Evolutionary conservation across 2,113 vertebrate genomes (phyloP).

Genomic region (Stigmatopora nigra): DNA sequence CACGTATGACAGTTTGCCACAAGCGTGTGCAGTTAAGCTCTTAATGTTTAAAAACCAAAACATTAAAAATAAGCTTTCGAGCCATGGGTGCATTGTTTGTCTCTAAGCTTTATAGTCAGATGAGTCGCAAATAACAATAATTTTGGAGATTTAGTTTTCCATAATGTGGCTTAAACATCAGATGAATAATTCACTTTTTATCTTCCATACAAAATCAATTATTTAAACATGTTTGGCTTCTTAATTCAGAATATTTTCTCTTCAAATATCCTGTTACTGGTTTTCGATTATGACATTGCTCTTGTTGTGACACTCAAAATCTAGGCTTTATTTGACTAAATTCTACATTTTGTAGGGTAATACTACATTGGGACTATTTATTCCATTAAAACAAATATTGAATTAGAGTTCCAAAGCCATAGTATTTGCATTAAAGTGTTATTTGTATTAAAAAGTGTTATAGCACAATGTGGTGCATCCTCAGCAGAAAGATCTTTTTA

Average conservation of each 20-base stretch:
- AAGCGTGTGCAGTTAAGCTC: conserved; percentile 30
- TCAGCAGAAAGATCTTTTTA: not conserved
- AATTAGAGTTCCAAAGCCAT: not conserved
- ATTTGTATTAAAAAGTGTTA: not conserved
- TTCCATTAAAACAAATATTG: not conserved
- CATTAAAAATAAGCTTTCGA: conserved; percentile 23
- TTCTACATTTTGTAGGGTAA: not conserved
- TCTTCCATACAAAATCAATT: not conserved
- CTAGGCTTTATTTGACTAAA: not conserved
- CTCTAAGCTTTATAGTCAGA: conserved; percentile 25
- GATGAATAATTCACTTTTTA: not conserved
- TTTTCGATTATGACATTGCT: not conserved
- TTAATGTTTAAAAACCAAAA: conserved; percentile 33
- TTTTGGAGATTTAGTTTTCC: not conserved
- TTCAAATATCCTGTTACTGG: not conserved
- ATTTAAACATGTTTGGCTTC: not conserved
- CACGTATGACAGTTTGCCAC: conserved; percentile 23
- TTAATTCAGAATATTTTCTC: not conserved
- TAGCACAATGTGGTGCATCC: no score
- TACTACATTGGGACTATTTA: not conserved
- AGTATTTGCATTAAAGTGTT: not conserved
- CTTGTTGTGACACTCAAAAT: not conserved
- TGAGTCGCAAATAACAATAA: conserved; percentile 5
- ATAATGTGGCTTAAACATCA: not conserved
- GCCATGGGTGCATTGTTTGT: conserved; percentile 23